Conservation (phyloP, 1,140 invertebrate genomes). For the Listronotus bonariensis region DNA sequence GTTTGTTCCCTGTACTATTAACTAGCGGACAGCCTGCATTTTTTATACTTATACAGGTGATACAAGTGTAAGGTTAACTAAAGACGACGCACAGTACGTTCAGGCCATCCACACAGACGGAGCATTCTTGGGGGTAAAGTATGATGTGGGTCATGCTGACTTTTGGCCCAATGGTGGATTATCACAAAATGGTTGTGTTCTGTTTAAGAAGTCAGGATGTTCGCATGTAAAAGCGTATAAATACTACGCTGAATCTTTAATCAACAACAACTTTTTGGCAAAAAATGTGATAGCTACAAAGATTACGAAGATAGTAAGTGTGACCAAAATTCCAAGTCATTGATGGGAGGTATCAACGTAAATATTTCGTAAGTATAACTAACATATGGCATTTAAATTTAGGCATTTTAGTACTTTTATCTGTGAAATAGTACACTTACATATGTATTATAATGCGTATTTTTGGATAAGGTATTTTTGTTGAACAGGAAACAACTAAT, state of each 20-base stretch:
- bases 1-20: no score
- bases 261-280: slow-evolving; percentile 54
- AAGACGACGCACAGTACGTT: slow-evolving; percentile 64
- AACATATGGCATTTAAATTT: no score
- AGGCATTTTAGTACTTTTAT: no score
- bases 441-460: no score
- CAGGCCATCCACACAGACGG: slow-evolving; percentile 68
- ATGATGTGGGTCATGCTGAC: slow-evolving; percentile 68
- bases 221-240: slow-evolving; percentile 62
- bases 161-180: slow-evolving; percentile 72
- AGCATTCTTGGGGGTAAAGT: slow-evolving; percentile 62
- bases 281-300: slow-evolving; percentile 61
- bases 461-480: no score
- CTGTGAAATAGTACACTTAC: no score
- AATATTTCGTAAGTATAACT: neutral
- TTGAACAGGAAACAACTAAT: no score
- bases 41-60: neutral
- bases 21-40: no score
- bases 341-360: slow-evolving; percentile 5
- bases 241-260: slow-evolving; percentile 46
- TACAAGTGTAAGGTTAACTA: slow-evolving; percentile 60
- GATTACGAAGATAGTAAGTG: slow-evolving; percentile 61
- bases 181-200: slow-evolving; percentile 67
- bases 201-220: slow-evolving; percentile 52
- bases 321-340: slow-evolving; percentile 54